Evolutionary conservation across 2,113 vertebrate genomes (phyloP).

Genomic region (Neopipo cinnamomea): DNA sequence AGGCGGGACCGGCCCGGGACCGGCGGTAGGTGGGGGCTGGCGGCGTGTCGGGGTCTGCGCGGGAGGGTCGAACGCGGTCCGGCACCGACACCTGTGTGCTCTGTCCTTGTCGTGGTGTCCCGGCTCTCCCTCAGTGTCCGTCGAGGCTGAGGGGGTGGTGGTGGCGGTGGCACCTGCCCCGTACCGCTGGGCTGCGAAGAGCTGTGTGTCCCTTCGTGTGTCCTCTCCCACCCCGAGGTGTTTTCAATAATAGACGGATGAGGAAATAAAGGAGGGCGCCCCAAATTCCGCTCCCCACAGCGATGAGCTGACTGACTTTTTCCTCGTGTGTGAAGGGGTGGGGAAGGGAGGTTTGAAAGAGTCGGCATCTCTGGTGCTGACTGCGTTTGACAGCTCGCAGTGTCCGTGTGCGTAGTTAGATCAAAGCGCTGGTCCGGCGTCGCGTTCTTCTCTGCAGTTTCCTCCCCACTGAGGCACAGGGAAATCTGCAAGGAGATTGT

Average conservation of each 20-base stretch:
- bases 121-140: fast-evolving
- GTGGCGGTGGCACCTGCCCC: not conserved
- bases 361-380: not conserved
- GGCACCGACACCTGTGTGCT: fast-evolving
- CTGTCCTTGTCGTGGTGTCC: fast-evolving
- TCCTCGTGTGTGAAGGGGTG: not conserved
- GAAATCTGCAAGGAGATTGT: fast-evolving
- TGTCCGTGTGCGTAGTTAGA: fast-evolving
- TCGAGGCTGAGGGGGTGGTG: not conserved
- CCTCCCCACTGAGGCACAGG: not conserved
- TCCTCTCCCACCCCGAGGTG: fast-evolving
- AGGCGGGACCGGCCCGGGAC: not conserved
- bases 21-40: not conserved
- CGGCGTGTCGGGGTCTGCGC: fast-evolving
- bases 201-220: not conserved
- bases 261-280: not conserved
- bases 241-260: fast-evolving
- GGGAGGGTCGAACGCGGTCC: fast-evolving
- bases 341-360: not conserved
- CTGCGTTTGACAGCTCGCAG: fast-evolving
- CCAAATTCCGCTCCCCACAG: fast-evolving
- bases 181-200: fast-evolving
- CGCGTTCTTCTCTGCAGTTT: no score
- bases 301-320: fast-evolving
- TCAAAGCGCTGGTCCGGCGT: not conserved